These are phyloP conservation scores for Danaus plexippus DNA, from an alignment of 1,140 invertebrate species.

Conservation along the genomic window DNA sequence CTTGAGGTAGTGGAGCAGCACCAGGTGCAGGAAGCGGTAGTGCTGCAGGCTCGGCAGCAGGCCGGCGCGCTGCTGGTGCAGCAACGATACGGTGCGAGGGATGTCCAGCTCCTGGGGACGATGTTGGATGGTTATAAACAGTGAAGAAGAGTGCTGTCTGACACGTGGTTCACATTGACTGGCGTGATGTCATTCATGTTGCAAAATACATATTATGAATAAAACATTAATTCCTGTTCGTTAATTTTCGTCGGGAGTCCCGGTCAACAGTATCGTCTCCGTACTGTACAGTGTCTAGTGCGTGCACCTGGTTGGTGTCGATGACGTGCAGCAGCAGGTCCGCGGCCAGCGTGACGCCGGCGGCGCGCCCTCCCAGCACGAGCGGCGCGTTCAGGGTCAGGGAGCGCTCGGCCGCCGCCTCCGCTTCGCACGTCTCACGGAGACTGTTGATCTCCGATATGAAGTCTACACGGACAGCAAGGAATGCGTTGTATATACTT, in stretches of 20 bases:
- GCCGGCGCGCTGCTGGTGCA: slow-evolving; percentile 87
- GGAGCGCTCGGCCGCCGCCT: slow-evolving; percentile 71
- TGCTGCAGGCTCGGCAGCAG: slow-evolving; percentile 90
- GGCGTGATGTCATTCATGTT: too few relatives aligned
- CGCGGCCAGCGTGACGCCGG: slow-evolving; percentile 80
- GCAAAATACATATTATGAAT: too few relatives aligned
- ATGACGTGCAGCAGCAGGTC: slow-evolving; percentile 87
- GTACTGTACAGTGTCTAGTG: neutral
- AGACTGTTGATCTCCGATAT: slow-evolving; percentile 89
- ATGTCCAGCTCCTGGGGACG: slow-evolving; percentile 81
- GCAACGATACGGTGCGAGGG: slow-evolving; percentile 80
- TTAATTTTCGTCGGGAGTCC: too few relatives aligned
- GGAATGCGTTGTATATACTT: too few relatives aligned
- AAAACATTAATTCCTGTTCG: too few relatives aligned
- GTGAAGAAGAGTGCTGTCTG: too few relatives aligned
- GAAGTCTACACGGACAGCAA: slow-evolving; percentile 72
- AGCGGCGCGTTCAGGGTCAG: slow-evolving; percentile 10
- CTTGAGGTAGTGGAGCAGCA: slow-evolving; percentile 88
- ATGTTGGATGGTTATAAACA: too few relatives aligned
- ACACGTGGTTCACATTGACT: too few relatives aligned
- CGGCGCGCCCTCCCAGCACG: slow-evolving; percentile 51
- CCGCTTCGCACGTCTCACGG: slow-evolving; percentile 77
- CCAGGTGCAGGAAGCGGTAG: slow-evolving; percentile 90
- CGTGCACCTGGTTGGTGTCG: slow-evolving; percentile 86
- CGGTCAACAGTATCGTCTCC: too few relatives aligned